Base-by-base conservation (phyloP, 2,888 invertebrate species). In the Eristalinus sepulchralis region DNA sequence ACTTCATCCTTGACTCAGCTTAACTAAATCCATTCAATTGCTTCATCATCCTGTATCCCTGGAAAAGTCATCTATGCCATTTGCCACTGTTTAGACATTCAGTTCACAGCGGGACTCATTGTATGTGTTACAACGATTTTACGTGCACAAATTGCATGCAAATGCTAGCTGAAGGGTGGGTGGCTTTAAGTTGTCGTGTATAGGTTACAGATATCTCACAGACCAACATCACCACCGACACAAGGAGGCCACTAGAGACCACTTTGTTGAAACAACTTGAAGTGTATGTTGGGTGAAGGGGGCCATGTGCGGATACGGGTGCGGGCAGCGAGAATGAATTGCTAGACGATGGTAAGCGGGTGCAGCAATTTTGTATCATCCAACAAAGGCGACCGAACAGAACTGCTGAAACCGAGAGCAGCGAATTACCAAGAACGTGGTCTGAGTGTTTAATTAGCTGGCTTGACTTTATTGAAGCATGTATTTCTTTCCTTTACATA, bases 131-230 rank as follows among this genome's bases (percentile, higher is more conserved):
- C 86, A 86, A 79, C 86, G 86, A 86, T 86, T 86, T 86, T 86
- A 86, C 86, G 86, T 86, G 86, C 86, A 86, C 86, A 86, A 83
- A 86, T 83, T 86, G 86, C 83, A 86, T 86, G 86, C 86, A 86
- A 86, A 86, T 86, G 78, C 86, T 83, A 75, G 71, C 71, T 83
- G 70, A 55, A 83, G 86, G 83, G 83, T 83, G 83, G 79, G 86
- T 79, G 83, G 83, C 75, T 82, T 76, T 55, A 64, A 77, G 62
- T 72, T 39, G 67, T 79, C 70, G 70, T 82, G 85, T 85, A 73
- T 77, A 78, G 82, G 85, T 85, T 85, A 85, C 82, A 78, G 77
- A 85, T 85, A 85, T 85, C 82, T 75, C 75, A 86, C 86, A 78
- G 78, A 75, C 86, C 86, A 85, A 82, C 81, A 85, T 73, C 77